These are phyloP conservation scores for Stegostoma tigrinum DNA, from an alignment of 2,113 vertebrate genomes.

Conservation along the genomic window DNA sequence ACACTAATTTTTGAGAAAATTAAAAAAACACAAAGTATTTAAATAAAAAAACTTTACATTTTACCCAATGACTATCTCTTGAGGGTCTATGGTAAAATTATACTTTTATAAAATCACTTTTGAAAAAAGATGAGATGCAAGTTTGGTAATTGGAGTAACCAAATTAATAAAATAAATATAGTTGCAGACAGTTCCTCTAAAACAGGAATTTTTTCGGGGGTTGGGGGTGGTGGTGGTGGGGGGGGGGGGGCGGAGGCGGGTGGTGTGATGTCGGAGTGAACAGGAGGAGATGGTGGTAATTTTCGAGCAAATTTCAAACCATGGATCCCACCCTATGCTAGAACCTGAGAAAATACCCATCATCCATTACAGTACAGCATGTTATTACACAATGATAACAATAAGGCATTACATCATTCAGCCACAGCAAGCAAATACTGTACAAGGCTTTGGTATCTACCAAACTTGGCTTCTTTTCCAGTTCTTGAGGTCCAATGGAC, in stretches of 20 bases:
- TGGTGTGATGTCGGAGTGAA: background rate
- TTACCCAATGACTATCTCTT: slow-evolving; percentile 30
- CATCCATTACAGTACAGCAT: slow-evolving; percentile 36
- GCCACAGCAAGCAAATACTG: slow-evolving; percentile 35
- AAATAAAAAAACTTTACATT: slow-evolving; percentile 32
- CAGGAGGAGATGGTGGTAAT: background rate
- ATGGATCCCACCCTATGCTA: slow-evolving; percentile 36
- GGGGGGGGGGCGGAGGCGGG: background rate
- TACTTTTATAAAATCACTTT: slow-evolving; percentile 11
- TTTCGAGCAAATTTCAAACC: slow-evolving; percentile 37
- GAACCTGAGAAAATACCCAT: slow-evolving; percentile 38
- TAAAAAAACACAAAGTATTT: slow-evolving; percentile 14
- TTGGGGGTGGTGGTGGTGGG: too few species aligned
- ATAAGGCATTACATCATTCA: slow-evolving; percentile 35
- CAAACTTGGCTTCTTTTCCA: background rate
- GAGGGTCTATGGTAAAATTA: background rate
- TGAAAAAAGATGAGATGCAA: slow-evolving; percentile 24
- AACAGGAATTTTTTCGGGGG: background rate
- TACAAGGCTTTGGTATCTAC: slow-evolving; percentile 33
- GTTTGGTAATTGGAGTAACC: slow-evolving; percentile 28
- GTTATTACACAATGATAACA: slow-evolving; percentile 35
- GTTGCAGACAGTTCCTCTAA: background rate
- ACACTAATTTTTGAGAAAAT: slow-evolving; percentile 19
- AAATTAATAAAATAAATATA: slow-evolving; percentile 34
- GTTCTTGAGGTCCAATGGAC: slow-evolving; percentile 21